These are phyloP conservation scores for Dromiciops gliroides DNA, from an alignment of 2,113 vertebrate genomes.

Conservation along the genomic window DNA sequence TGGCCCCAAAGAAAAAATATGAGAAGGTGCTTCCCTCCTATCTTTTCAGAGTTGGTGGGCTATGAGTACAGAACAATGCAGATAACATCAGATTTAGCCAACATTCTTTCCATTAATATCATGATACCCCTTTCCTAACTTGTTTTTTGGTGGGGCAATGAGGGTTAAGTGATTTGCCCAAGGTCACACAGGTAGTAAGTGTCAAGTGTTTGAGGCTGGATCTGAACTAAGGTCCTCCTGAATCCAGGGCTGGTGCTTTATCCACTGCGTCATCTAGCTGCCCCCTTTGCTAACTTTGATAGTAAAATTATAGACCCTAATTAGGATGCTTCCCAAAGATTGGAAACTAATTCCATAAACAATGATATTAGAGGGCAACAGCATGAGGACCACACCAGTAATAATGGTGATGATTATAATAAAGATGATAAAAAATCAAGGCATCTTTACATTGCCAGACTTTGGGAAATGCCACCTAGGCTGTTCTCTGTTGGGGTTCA, in stretches of 20 bases:
- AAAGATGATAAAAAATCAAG: neutral
- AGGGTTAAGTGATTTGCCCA: too few relatives aligned
- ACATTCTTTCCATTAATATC: neutral
- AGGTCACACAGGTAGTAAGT: too few relatives aligned
- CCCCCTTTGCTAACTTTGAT: slow-evolving; percentile 33
- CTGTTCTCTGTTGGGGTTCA: slow-evolving; percentile 40
- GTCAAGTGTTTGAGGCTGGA: too few relatives aligned
- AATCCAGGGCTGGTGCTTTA: too few relatives aligned
- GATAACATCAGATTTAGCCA: neutral
- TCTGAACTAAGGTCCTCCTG: too few relatives aligned
- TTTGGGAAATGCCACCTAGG: neutral
- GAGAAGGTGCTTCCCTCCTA: neutral
- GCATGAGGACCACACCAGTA: neutral
- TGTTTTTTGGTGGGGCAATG: too few relatives aligned
- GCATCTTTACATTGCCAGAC: neutral
- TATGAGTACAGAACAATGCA: neutral
- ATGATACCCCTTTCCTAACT: slow-evolving; percentile 1
- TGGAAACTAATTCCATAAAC: slow-evolving; percentile 10
- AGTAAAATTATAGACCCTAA: neutral
- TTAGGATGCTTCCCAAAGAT: neutral
- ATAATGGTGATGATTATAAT: neutral
- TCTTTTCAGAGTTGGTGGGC: neutral
- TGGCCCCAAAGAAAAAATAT: neutral
- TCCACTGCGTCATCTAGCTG: too few relatives aligned
- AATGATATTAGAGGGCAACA: neutral